Conservation (phyloP, 1,140 invertebrate species). For the Achroia grisella region DNA sequence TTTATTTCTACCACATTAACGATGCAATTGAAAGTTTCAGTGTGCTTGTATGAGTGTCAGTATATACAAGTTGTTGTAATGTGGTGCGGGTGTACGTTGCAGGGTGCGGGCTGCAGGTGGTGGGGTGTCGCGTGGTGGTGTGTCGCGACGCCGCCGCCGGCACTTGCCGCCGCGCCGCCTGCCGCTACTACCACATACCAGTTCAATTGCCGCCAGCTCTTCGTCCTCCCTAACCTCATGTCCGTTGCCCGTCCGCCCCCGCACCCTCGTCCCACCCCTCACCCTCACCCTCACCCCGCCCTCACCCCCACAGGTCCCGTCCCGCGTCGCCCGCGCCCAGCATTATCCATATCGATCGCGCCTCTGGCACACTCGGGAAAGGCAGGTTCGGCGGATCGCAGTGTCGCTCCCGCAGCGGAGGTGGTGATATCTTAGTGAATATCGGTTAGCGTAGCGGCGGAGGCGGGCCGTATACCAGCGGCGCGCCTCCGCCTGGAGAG, state of each 20-base stretch:
- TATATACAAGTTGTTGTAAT: too few relatives aligned
- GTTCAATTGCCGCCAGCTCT: conserved; percentile 85
- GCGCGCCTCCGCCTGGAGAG: conserved; percentile 16
- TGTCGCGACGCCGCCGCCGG: conserved; percentile 95
- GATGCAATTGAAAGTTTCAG: too few relatives aligned
- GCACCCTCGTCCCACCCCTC: conserved; percentile 56
- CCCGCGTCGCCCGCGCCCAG: conserved; percentile 28
- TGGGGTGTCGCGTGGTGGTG: conserved; percentile 93
- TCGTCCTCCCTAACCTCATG: conserved; percentile 65
- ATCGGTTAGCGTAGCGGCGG: conserved; percentile 42
- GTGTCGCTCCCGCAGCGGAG: conserved; percentile 32
- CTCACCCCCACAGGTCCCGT: conserved; percentile 38
- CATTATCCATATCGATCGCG: conserved; percentile 45
- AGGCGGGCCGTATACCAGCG: background rate
- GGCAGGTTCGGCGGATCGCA: conserved; percentile 27
- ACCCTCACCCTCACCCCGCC: conserved; percentile 67
- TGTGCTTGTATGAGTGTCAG: too few relatives aligned
- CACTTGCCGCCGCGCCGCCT: conserved; percentile 89
- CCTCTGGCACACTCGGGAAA: conserved; percentile 43
- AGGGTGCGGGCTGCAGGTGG: conserved; percentile 95
- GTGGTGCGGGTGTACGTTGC: conserved; percentile 23
- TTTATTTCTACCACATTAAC: too few relatives aligned
- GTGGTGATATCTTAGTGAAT: conserved; percentile 41
- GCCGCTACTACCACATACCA: conserved; percentile 96
- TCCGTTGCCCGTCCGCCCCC: conserved; percentile 74